These are phyloP conservation scores for Hormiphora californensis DNA, from an alignment of 37 sponge, comb jelly and placozoan species.

Conservation along the genomic window DNA sequence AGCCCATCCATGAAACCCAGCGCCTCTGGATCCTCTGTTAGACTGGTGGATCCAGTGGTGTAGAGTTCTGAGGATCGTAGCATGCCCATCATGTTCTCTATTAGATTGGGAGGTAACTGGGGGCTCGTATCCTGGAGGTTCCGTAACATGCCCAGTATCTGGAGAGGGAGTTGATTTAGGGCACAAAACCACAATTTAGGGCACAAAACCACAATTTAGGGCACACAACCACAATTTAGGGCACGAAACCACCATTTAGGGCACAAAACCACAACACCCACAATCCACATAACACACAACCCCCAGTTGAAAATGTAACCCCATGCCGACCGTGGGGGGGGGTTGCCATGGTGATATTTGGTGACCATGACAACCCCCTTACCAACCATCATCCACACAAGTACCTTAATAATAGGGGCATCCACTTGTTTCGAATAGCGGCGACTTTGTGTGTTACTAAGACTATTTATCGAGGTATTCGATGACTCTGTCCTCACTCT, in stretches of 20 bases:
- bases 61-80: constrained; percentile 45
- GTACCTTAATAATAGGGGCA: constrained; percentile 44
- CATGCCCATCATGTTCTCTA: constrained; percentile 53
- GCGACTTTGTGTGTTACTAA: neutral
- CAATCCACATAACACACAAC: no score
- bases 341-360: no score
- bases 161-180: neutral
- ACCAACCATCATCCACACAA: no score
- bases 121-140: constrained; percentile 18
- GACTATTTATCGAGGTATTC: constrained; percentile 34
- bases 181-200: no score
- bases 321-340: no score
- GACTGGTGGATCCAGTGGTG: constrained; percentile 49
- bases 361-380: no score
- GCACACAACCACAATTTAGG: no score
- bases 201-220: no score
- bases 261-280: no score
- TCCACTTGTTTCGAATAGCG: constrained; percentile 42
- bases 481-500: constrained; percentile 28
- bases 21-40: constrained; percentile 54
- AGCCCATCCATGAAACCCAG: constrained; percentile 59
- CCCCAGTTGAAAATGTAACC: no score
- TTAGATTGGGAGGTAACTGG: neutral
- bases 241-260: no score
- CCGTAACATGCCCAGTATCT: constrained; percentile 8